A percentile compares a stretch with the other conserved stretches of the same genome.
These are phyloP conservation scores for Oscheius myriophilus DNA, from an alignment of 2,888 invertebrate genomes.

Conservation along the genomic window DNA sequence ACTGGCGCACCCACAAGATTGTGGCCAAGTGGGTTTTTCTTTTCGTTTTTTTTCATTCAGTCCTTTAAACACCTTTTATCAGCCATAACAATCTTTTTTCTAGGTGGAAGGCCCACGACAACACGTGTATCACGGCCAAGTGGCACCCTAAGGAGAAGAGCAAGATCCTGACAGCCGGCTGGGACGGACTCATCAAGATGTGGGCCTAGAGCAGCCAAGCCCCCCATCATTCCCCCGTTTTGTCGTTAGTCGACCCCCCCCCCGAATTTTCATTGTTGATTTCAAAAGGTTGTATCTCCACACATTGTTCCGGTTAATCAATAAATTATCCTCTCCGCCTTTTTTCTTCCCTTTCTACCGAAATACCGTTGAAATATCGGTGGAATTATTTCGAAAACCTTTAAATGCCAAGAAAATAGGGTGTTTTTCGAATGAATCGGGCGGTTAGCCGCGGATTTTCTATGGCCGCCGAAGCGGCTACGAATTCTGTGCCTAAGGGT, in stretches of 20 bases:
- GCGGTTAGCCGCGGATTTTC: constrained; percentile 1
- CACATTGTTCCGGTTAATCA: constrained; percentile 15
- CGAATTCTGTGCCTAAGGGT: constrained; percentile 38
- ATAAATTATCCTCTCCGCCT: constrained; percentile 26
- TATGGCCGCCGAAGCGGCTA: constrained; percentile 20
- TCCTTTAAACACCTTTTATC: too few species aligned
- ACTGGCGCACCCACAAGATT: constrained; percentile 98
- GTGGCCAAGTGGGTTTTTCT: constrained; percentile 78
- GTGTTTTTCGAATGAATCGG: constrained; percentile 13
- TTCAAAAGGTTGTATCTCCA: neutral
- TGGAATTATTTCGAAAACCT: neutral
- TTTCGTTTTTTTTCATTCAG: neutral
- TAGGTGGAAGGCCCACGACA: constrained; percentile 97
- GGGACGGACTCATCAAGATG: constrained; percentile 97
- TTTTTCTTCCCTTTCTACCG: too few species aligned
- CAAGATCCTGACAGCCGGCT: constrained; percentile 94
- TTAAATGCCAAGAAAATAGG: neutral
- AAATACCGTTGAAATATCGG: neutral
- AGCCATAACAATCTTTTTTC: constrained; percentile 3
- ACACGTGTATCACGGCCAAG: constrained; percentile 85
- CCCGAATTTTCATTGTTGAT: constrained; percentile 10
- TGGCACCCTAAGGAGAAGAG: constrained; percentile 99
- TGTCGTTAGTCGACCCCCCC: too few species aligned
- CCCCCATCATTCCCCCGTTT: neutral
- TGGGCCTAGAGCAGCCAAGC: constrained; percentile 84